Base-by-base conservation (phyloP, 1,140 invertebrate species). In the Patella vulgata region DNA sequence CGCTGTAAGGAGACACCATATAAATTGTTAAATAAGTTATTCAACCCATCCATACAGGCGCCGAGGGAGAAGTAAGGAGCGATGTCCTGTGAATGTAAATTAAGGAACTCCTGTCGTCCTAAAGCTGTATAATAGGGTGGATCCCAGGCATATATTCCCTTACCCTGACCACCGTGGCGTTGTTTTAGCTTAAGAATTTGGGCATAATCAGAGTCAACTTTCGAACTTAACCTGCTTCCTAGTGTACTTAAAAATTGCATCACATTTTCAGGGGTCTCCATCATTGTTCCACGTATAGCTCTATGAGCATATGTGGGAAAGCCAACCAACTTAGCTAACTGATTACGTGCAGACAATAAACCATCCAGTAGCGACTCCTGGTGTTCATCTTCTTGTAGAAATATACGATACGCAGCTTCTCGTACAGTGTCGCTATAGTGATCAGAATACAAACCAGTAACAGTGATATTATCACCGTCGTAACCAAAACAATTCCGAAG, bases 1-100 rank as follows among this genome's bases (percentile, higher is more conserved):
- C 89, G 86, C 55, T 91, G 83, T 8, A 99, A 82, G 5, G 85
- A 88, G 28, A 98, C 91, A 4, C 91, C 91, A 71, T 69, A 84
- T 55, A 98, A 84, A 43, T 88, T 86, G 53, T 91, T 87, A 39
- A 95, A 91, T 9, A 99, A 83, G 73, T 90, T 88, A 83, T 95
- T 95, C 3, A 98, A 83, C 0, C 97, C 97, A 74, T 98, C 95
- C 94, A 99, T 98, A 76, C 96, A 97, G 52, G 89, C 88, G 9
- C 96, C 96, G 0, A 98, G 85, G 0, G 95, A 97, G 81, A 99
- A 97, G 80, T 97, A 98, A 0, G 71, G 59, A 9, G 63, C 43
- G 14, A 78, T 30, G 6, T 78, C 71, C 42, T 47, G 36, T 44
- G 36, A 28, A 17, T 40, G 23, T 33, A 75, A 30, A 19, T 59